phyloP scores from a whole-genome alignment of 35 echinoderm and acorn worm genomes.

The Eucidaris tribuloides region DNA sequence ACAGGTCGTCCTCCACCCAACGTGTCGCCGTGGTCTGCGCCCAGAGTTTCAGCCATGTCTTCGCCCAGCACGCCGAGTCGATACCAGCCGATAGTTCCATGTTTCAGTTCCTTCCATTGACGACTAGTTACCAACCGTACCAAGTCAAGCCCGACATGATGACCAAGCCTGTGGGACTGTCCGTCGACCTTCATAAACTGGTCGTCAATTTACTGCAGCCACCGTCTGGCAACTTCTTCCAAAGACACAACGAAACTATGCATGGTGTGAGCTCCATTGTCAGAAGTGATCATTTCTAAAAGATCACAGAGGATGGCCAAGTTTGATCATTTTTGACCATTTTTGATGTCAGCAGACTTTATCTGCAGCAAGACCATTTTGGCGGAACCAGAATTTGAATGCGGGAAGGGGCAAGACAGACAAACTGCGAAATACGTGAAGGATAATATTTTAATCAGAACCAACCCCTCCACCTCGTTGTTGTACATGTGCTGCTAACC shows the following conservation, averaged over 20 bases:
- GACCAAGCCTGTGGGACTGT: slow-evolving; percentile 8
- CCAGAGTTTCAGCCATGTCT: slow-evolving; percentile 48
- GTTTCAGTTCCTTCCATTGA: slow-evolving; percentile 42
- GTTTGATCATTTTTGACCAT: too few species aligned
- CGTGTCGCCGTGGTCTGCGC: slow-evolving; percentile 39
- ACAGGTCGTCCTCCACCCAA: not conserved
- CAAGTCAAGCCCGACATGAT: slow-evolving; percentile 27
- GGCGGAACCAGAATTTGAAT: too few species aligned
- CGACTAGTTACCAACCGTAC: slow-evolving; percentile 51
- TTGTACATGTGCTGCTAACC: too few species aligned
- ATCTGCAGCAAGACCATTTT: too few species aligned
- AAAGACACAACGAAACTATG: slow-evolving; percentile 16
- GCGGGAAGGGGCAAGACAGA: too few species aligned
- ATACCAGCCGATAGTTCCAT: slow-evolving; percentile 30
- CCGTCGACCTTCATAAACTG: not conserved
- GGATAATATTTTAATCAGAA: too few species aligned
- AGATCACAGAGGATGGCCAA: too few species aligned
- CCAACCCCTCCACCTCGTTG: too few species aligned
- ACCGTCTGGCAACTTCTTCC: not conserved
- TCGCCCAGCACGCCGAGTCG: slow-evolving; percentile 52
- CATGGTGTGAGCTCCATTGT: slow-evolving; percentile 17
- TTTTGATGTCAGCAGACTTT: too few species aligned
- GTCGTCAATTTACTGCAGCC: not conserved
- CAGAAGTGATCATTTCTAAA: slow-evolving; percentile 3
- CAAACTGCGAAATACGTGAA: too few species aligned